phyloP scores from a whole-genome alignment of 2,888 invertebrate genomes.

The Amphipoea oculea region DNA sequence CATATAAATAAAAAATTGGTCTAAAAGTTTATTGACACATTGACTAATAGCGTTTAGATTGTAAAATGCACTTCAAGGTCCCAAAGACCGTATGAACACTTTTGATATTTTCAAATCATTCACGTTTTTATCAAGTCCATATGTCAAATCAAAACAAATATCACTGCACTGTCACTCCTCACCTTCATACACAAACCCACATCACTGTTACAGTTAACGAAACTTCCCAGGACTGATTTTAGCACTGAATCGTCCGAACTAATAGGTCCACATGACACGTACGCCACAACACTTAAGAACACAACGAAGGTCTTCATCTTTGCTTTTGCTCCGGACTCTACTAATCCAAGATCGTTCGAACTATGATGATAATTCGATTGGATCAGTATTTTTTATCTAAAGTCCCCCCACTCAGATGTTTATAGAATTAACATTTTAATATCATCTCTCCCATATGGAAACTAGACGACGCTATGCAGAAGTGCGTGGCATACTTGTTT shows the following conservation, averaged over 20 bases:
- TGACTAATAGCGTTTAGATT: background rate
- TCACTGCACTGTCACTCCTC: slow-evolving; percentile 70
- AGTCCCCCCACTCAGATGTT: slow-evolving; percentile 82
- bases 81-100: slow-evolving; percentile 8
- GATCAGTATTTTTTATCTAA: slow-evolving; percentile 87
- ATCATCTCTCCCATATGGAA: slow-evolving; percentile 80
- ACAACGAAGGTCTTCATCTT: slow-evolving; percentile 84
- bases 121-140: slow-evolving; percentile 23
- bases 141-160: slow-evolving; percentile 37
- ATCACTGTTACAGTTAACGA: slow-evolving; percentile 87
- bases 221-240: slow-evolving; percentile 77
- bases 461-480: slow-evolving; percentile 82
- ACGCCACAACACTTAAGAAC: slow-evolving; percentile 79
- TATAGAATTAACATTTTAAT: slow-evolving; percentile 85
- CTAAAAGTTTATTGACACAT: background rate
- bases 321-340: slow-evolving; percentile 64
- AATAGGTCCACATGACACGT: slow-evolving; percentile 79
- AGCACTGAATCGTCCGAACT: slow-evolving; percentile 81
- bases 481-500: slow-evolving; percentile 83
- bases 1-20: background rate
- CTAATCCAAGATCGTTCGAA: slow-evolving; percentile 82
- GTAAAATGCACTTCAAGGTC: slow-evolving; percentile 20
- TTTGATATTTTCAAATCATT: background rate
- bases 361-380: slow-evolving; percentile 84
- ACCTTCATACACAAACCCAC: slow-evolving; percentile 86